Conservation (phyloP, 2,888 invertebrate genomes). For the Pachydiplax longipennis region DNA sequence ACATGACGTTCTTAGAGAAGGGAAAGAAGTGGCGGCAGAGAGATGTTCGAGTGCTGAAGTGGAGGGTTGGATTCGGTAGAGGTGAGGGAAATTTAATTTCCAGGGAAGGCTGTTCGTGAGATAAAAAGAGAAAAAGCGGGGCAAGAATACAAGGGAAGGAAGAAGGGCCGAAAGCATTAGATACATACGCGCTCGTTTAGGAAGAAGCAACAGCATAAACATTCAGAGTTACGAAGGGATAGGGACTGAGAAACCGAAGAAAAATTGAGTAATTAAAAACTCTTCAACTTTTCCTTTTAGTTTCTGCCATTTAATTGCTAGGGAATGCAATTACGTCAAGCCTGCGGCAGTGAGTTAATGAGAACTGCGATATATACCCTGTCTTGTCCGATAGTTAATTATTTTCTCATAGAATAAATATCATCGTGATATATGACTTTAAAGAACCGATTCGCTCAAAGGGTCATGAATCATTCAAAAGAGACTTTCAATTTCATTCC, state of each 20-base stretch:
- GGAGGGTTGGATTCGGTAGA: neutral
- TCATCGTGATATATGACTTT: too few relatives aligned
- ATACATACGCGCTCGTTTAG: neutral
- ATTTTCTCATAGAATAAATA: too few relatives aligned
- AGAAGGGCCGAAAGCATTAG: neutral
- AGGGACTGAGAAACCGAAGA: neutral
- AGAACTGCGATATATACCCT: too few relatives aligned
- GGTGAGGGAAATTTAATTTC: conserved; percentile 24
- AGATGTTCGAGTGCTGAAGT: neutral
- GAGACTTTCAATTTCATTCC: too few relatives aligned
- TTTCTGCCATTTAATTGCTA: too few relatives aligned
- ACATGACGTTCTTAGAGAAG: neutral
- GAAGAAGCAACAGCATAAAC: neutral
- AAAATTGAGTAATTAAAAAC: neutral
- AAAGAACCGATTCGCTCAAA: too few relatives aligned
- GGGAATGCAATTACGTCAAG: too few relatives aligned
- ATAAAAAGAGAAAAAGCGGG: neutral
- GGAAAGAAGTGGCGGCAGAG: neutral
- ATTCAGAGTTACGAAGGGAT: neutral
- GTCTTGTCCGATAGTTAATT: too few relatives aligned
- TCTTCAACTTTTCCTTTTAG: too few relatives aligned
- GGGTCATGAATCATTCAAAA: too few relatives aligned
- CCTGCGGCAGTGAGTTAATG: too few relatives aligned
- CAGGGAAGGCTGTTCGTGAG: neutral
- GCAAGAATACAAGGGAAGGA: neutral